phyloP scores from a whole-genome alignment of 2,797 vertebrate genomes.

The Brachymystax lenok region DNA sequence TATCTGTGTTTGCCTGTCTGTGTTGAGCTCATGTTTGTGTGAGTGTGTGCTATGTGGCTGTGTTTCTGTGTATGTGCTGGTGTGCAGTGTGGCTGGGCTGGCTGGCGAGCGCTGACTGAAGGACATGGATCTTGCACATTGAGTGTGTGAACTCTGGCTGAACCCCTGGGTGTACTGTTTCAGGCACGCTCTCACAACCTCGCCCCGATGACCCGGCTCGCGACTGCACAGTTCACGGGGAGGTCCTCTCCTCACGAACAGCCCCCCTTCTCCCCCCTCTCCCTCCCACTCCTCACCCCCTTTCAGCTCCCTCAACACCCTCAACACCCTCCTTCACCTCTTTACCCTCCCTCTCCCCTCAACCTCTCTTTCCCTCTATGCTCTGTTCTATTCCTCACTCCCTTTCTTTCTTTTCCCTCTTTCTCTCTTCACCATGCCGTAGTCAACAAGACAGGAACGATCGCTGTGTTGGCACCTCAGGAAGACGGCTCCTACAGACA shows the following conservation, averaged over 20 bases:
- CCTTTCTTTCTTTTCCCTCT: conserved; percentile 26
- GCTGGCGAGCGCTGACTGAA: conserved; percentile 67
- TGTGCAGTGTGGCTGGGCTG: conserved; percentile 43
- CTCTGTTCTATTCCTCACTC: conserved; percentile 10
- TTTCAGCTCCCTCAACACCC: conserved; percentile 59
- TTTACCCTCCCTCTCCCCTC: not conserved
- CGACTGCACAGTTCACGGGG: conserved; percentile 84
- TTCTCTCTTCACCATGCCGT: conserved; percentile 50
- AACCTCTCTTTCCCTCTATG: not conserved
- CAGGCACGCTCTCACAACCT: conserved; percentile 84
- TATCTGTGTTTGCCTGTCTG: no score
- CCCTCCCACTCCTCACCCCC: conserved; percentile 40
- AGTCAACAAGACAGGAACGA: conserved; percentile 58
- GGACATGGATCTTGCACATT: conserved; percentile 79
- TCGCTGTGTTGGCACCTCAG: conserved; percentile 58
- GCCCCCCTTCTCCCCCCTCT: conserved; percentile 18
- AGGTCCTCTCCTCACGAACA: conserved; percentile 70
- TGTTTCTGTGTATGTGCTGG: conserved; percentile 47
- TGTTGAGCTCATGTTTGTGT: no score
- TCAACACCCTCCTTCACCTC: conserved; percentile 27
- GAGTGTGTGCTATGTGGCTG: not conserved
- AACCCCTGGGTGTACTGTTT: conserved; percentile 84
- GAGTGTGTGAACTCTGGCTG: conserved; percentile 92
- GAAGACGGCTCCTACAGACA: conserved; percentile 53
- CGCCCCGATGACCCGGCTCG: conserved; percentile 87